Evolutionary conservation across 1,140 invertebrate genomes (phyloP), one percentile per base, ranked within the genome.

Genomic region (Trachymyrmex cornetzi): DNA sequence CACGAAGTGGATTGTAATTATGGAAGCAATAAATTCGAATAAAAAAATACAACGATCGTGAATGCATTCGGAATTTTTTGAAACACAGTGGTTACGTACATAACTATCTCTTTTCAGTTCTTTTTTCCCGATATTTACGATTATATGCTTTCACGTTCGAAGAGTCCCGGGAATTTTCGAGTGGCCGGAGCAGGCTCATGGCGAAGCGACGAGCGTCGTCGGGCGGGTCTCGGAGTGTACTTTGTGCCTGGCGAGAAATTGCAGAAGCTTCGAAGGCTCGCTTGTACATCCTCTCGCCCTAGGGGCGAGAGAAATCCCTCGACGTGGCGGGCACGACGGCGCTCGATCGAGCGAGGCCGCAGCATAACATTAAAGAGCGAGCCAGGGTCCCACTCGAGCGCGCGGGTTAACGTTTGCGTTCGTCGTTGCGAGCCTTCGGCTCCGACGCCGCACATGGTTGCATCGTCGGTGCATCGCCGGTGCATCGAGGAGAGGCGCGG

Each of bases 281-380:
- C 69, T 74, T 55, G 67, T 53, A 30, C 79, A 84, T 71, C 86
- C 66, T 71, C 85, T 71, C 85, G 61, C 69, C 69, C 69, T 77
- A 53, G 64, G 75, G 82, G 71, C 69, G 88, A 88, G 82, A 88
- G 81, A 86, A 89, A 88, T 87, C 86, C 69, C 22, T 14, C 69
- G 67, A 59, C 53, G 86, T 69, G 27, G 55, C 48, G 67, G 55
- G 79, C 57, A 44, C 55, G 6, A 63, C 77, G 57, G 55, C 57
- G 77, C 86, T 87, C 80, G 86, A 87, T 87, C 80, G 80, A 87
- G 85, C 85, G 77, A 80, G 69, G 67, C 77, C 30, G 79, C 30
- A 71, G 79, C 85, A 87, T 87, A 87, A 85, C 81, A 87, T 87
- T 87, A 87, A 85, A 77, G 80, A 84, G 67, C 59, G 69, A 59